Conservation (phyloP, 2,888 invertebrate species). For the Mechanitis messenoides region DNA sequence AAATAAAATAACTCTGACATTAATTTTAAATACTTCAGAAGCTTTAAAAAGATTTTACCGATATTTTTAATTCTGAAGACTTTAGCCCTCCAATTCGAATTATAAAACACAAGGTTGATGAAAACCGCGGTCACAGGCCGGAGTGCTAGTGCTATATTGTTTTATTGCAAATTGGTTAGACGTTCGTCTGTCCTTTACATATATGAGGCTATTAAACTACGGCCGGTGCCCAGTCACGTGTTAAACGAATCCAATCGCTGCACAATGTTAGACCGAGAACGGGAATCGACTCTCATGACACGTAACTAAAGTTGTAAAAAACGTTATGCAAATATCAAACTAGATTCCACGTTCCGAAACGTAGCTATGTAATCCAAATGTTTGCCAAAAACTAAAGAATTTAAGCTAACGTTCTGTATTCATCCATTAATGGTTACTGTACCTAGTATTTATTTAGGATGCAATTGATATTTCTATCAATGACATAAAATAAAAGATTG, state of each 20-base stretch:
- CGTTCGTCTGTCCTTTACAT: slow-evolving; percentile 74
- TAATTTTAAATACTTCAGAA: too few species aligned
- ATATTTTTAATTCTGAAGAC: slow-evolving; percentile 40
- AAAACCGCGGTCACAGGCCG: slow-evolving; percentile 45
- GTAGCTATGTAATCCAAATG: slow-evolving; percentile 26
- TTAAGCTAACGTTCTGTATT: slow-evolving; percentile 20
- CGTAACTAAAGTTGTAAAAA: slow-evolving; percentile 35
- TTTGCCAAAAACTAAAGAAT: slow-evolving; percentile 26
- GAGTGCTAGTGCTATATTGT: slow-evolving; percentile 65
- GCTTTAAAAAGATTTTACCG: too few species aligned
- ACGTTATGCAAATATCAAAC: slow-evolving; percentile 25
- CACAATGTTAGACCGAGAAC: slow-evolving; percentile 53
- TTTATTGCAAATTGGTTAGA: slow-evolving; percentile 77
- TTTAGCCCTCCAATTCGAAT: slow-evolving; percentile 44
- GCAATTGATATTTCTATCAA: not conserved
- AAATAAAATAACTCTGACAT: too few species aligned
- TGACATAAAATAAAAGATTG: slow-evolving; percentile 11
- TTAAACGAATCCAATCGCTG: slow-evolving; percentile 73
- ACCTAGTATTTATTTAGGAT: not conserved
- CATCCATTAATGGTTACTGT: slow-evolving; percentile 16
- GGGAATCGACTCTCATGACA: slow-evolving; percentile 42
- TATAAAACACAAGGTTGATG: slow-evolving; percentile 36
- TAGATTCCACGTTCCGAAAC: slow-evolving; percentile 22
- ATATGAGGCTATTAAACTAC: slow-evolving; percentile 74
- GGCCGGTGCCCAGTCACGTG: slow-evolving; percentile 70